Evolutionary conservation across 2,113 vertebrate species (phyloP).

Genomic region (Calyptommatus sinebrachiatus): DNA sequence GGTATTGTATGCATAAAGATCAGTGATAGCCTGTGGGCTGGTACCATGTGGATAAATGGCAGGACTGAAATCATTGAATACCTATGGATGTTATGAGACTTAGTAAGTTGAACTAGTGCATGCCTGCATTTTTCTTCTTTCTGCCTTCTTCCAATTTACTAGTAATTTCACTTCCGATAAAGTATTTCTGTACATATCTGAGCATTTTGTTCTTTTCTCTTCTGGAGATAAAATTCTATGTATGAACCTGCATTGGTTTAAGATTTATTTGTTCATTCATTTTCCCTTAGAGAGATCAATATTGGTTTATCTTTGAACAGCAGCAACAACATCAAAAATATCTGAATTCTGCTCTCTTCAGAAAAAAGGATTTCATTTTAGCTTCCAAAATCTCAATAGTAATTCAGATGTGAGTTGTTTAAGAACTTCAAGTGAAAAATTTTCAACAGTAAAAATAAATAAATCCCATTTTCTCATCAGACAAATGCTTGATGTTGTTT

Average conservation of each 20-base stretch:
- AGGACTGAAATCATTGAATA: too few species aligned
- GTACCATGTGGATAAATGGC: too few species aligned
- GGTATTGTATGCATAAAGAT: too few species aligned
- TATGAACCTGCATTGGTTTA: neutral
- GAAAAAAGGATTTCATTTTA: neutral
- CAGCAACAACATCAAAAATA: neutral
- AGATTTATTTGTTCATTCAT: neutral
- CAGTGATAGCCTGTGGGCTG: too few species aligned
- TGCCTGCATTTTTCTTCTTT: neutral
- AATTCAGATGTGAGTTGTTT: neutral
- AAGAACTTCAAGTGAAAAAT: neutral
- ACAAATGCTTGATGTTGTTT: conserved; percentile 14
- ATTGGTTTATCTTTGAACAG: neutral
- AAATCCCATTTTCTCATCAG: neutral
- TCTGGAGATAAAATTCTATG: neutral
- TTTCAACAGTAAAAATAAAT: conserved; percentile 16
- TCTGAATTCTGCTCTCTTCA: neutral
- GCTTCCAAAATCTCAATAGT: neutral
- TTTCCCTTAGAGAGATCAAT: neutral
- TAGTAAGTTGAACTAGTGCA: neutral
- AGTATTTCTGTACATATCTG: neutral
- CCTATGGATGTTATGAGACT: too few species aligned
- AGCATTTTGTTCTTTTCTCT: neutral
- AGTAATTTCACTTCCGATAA: neutral
- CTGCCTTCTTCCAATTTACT: neutral